Evolutionary conservation across 2,113 vertebrate genomes (phyloP).

Genomic region (Scopus umbretta): DNA sequence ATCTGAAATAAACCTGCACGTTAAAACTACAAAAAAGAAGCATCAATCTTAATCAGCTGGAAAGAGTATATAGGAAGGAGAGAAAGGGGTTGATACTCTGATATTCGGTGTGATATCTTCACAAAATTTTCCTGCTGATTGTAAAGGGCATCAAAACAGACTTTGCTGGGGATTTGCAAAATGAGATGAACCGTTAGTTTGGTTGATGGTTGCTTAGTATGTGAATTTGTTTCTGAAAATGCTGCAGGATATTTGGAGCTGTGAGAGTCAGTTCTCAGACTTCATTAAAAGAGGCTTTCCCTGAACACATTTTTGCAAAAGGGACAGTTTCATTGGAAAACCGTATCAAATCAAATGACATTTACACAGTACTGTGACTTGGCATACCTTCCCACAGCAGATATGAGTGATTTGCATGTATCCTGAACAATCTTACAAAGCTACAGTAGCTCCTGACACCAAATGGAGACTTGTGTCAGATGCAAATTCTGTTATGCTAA

Average conservation of each 20-base stretch:
- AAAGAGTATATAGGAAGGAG: neutral
- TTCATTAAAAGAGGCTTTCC: neutral
- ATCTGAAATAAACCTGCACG: neutral
- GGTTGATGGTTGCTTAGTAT: neutral
- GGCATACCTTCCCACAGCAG: neutral
- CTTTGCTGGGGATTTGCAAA: neutral
- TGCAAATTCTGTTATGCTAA: conserved; percentile 13
- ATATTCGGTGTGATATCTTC: neutral
- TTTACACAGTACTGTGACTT: neutral
- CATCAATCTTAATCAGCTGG: neutral
- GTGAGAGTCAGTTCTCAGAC: neutral
- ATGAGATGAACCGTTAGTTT: neutral
- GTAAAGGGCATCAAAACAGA: neutral
- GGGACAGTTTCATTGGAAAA: neutral
- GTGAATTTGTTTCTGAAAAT: neutral
- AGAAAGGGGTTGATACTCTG: neutral
- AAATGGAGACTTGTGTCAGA: neutral
- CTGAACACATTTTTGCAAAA: neutral
- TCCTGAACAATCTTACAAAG: neutral
- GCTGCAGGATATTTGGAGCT: neutral
- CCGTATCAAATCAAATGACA: neutral
- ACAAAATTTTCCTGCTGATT: neutral
- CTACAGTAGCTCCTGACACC: neutral
- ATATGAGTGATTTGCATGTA: neutral
- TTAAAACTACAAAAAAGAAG: neutral